A percentile compares a stretch with the other conserved stretches of the same genome.
Evolutionary conservation across 2,113 vertebrate species (phyloP).

Genomic region (Myotis davidii): DNA sequence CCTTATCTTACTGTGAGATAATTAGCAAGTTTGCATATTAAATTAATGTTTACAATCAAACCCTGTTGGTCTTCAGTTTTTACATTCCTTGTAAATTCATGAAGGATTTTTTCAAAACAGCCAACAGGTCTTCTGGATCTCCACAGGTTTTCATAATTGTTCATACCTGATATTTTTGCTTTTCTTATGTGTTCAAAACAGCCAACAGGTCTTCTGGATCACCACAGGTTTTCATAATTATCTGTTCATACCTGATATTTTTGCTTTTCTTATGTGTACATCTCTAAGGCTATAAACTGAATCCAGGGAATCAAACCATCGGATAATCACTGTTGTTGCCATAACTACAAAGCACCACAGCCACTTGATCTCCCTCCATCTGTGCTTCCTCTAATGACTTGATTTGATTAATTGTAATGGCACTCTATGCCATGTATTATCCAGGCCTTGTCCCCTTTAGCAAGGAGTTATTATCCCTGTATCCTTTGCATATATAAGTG

Average conservation of each 20-base stretch:
- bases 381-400: conserved; percentile 1
- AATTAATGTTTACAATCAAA: conserved; percentile 14
- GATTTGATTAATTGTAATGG: neutral
- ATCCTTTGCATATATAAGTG: neutral
- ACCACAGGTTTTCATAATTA: neutral
- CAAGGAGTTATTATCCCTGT: neutral
- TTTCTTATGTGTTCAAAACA: neutral
- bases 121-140: neutral
- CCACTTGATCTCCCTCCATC: neutral
- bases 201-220: neutral
- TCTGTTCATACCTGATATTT: neutral
- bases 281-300: neutral
- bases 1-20: neutral
- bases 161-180: neutral
- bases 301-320: neutral
- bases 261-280: neutral
- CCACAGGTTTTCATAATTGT: neutral
- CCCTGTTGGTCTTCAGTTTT: neutral
- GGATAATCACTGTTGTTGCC: neutral
- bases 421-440: neutral
- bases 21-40: neutral
- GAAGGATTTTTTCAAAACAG: neutral
- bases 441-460: neutral
- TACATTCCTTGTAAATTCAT: neutral
- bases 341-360: neutral